These are phyloP conservation scores for Ceryle rudis DNA, from an alignment of 2,797 vertebrate genomes.

Conservation along the genomic window DNA sequence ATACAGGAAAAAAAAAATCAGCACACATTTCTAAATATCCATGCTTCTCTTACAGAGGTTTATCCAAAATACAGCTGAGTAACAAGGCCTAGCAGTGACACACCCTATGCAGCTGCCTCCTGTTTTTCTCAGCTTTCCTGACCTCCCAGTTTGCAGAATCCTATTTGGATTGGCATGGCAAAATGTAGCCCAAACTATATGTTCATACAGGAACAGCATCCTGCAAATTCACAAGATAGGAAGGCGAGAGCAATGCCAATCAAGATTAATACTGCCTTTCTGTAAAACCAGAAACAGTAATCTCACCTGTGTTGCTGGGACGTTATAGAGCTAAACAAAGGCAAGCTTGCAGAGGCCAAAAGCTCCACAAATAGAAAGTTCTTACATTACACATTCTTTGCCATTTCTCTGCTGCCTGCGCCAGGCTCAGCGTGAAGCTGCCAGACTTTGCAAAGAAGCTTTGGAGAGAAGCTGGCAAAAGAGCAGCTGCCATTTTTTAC, in stretches of 20 bases:
- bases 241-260: not conserved
- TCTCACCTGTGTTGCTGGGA: constrained; percentile 3
- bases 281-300: not conserved
- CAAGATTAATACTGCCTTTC: not conserved
- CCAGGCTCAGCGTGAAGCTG: not conserved
- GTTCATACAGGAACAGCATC: not conserved
- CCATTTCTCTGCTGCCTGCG: constrained; percentile 14
- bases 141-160: not conserved
- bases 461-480: constrained; percentile 2
- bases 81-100: constrained; percentile 8
- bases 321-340: not conserved
- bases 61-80: not conserved
- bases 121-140: constrained; percentile 5
- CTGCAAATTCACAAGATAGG: not conserved
- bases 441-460: not conserved
- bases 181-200: not conserved
- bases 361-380: not conserved
- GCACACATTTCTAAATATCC: not conserved
- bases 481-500: constrained; percentile 50
- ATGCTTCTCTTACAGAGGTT: not conserved
- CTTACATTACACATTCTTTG: not conserved
- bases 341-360: not conserved
- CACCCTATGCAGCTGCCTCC: not conserved
- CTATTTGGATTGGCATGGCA: not conserved
- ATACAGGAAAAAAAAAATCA: not conserved